Evolutionary conservation across 2,888 invertebrate genomes (phyloP), one percentile per base, ranked within the genome.

Genomic region (Nezara viridula): DNA sequence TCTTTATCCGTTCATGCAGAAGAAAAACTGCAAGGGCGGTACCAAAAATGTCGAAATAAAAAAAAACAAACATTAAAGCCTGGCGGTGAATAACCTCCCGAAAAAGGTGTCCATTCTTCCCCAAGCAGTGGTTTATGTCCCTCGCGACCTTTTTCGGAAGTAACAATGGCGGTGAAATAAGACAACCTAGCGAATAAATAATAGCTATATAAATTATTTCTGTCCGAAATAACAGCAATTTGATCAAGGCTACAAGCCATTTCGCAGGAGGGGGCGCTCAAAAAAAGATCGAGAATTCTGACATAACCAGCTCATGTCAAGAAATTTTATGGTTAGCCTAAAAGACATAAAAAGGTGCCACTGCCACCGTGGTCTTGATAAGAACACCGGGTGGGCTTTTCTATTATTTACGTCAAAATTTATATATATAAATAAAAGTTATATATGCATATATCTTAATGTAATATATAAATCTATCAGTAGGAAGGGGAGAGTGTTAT

Each of bases 211-310:
- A 73, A 73, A 73, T 73, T 37, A 32, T 73, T 19, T 32, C 32
- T 73, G 66, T 21, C 66, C 6, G 14, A 73, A 73, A 21, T 73
- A 73, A 73, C 66, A 73, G 66, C 66, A 19, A 73, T 73, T 73
- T 73, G 0, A 21, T 73, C 66, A 37, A 32, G 66, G 37, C 7
- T 73, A 73, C 66, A 73, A 73, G 66, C 66, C 21, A 73, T 73
- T 73, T 73, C 19, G 37, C 66, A 37, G 16, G 32, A 73, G 37
- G 32, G 9, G 66, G n/a, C 1, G 27, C 2, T 2, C 2, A 27
- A 37, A 37, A 73, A 37, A 37, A 73, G 66, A 19, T 21, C 32
- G 37, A 32, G 32, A 73, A 21, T 73, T 73, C 27, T 73, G 66
- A 16, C 66, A 73, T 73, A 73, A 73, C 66, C 32, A 37, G 2